Conservation (phyloP, 1,140 invertebrate genomes). For the Aphelenchoides avenae region DNA sequence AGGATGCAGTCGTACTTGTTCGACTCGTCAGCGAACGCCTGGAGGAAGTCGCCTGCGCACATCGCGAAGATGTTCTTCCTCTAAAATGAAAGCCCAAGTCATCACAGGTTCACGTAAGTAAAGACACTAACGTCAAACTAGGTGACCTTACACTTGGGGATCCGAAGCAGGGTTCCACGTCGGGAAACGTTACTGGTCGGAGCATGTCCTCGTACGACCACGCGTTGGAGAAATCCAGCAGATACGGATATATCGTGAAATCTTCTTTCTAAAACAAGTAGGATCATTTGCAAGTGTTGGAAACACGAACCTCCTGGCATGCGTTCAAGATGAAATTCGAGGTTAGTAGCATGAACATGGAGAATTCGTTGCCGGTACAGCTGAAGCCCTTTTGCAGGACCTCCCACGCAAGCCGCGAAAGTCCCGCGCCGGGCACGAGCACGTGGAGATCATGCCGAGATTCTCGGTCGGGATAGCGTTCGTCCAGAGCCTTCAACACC, state of each 20-base stretch:
- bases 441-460: slow-evolving; percentile 66
- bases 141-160: neutral
- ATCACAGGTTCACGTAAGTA: slow-evolving; percentile 7
- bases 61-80: slow-evolving; percentile 78
- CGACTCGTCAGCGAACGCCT: slow-evolving; percentile 65
- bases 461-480: slow-evolving; percentile 68
- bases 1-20: slow-evolving; percentile 85
- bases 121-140: neutral
- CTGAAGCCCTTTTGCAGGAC: slow-evolving; percentile 79
- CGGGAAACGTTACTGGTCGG: slow-evolving; percentile 71
- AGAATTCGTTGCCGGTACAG: slow-evolving; percentile 96
- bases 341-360: slow-evolving; percentile 90
- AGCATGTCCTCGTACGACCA: slow-evolving; percentile 75
- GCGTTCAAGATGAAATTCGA: slow-evolving; percentile 48
- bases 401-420: slow-evolving; percentile 87
- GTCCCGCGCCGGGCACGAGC: slow-evolving; percentile 86
- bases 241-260: slow-evolving; percentile 81
- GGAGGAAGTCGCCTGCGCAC: slow-evolving; percentile 86
- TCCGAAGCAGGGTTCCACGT: slow-evolving; percentile 70
- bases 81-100: slow-evolving; percentile 60
- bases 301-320: slow-evolving; percentile 30
- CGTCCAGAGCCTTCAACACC: slow-evolving; percentile 71
- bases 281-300: neutral
- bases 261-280: slow-evolving; percentile 60
- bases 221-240: slow-evolving; percentile 87